phyloP scores from a whole-genome alignment of 2,797 vertebrate species.

The Coendou prehensilis region DNA sequence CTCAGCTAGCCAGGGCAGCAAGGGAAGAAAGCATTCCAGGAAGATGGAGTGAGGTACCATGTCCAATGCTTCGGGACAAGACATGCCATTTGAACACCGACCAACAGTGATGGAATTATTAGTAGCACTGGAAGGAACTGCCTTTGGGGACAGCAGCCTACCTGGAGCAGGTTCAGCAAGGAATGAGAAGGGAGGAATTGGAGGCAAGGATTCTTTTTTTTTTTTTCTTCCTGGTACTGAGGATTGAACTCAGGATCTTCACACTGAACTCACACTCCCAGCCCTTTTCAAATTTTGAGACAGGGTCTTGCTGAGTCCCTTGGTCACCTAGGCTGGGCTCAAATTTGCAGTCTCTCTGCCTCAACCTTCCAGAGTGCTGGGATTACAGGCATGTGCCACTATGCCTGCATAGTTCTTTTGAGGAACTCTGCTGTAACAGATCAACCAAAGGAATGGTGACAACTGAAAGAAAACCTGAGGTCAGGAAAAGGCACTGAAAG shows the following conservation, averaged over 20 bases:
- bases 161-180: neutral
- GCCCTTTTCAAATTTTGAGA: neutral
- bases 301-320: neutral
- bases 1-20: neutral
- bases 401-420: neutral
- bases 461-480: neutral
- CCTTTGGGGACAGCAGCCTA: neutral
- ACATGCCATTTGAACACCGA: no score
- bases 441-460: neutral
- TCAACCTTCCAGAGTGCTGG: neutral
- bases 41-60: no score
- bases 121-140: neutral
- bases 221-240: neutral
- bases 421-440: neutral
- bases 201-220: neutral
- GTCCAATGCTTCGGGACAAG: neutral
- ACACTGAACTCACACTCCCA: neutral
- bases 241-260: neutral
- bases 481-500: neutral
- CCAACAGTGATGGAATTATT: no score
- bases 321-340: neutral
- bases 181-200: rapidly evolving
- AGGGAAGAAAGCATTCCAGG: neutral
- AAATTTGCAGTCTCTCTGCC: neutral
- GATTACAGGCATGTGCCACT: neutral